Evolutionary conservation across 2,113 vertebrate genomes (phyloP).

Genomic region (Poeciliopsis turrubarensis): DNA sequence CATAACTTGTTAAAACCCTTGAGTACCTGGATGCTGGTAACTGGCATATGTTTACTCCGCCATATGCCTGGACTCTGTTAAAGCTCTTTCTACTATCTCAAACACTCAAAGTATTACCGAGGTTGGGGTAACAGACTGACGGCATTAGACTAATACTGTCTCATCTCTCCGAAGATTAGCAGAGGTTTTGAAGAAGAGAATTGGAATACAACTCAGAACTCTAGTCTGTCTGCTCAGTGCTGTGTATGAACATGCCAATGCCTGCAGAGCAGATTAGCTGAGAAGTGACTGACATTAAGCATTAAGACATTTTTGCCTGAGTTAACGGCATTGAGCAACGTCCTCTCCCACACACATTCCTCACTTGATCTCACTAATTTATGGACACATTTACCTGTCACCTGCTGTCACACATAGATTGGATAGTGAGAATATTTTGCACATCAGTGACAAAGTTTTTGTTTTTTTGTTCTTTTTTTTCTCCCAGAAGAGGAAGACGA

Average conservation of each 20-base stretch:
- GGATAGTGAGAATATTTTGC: slow-evolving; percentile 41
- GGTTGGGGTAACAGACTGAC: slow-evolving; percentile 26
- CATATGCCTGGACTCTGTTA: not conserved
- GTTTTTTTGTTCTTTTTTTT: slow-evolving; percentile 25
- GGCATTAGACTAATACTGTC: slow-evolving; percentile 27
- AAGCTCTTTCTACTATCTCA: slow-evolving; percentile 9
- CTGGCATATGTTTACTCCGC: not conserved
- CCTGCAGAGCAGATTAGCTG: slow-evolving; percentile 64
- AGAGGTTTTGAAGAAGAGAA: slow-evolving; percentile 37
- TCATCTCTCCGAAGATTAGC: slow-evolving; percentile 50
- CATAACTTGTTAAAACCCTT: not conserved
- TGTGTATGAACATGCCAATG: slow-evolving; percentile 67
- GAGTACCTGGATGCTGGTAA: not conserved
- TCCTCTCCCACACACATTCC: slow-evolving; percentile 46
- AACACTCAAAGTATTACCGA: slow-evolving; percentile 10
- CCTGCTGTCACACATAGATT: slow-evolving; percentile 32
- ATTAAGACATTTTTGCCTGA: slow-evolving; percentile 63
- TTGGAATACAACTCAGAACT: slow-evolving; percentile 55
- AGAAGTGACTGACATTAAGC: slow-evolving; percentile 74
- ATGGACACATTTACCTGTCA: slow-evolving; percentile 37
- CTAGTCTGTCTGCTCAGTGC: slow-evolving; percentile 54
- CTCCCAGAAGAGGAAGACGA: slow-evolving; percentile 77
- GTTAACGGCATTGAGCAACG: slow-evolving; percentile 67
- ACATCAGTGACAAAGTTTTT: slow-evolving; percentile 38
- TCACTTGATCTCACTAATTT: not conserved